These are phyloP conservation scores for Mirza zaza DNA, from an alignment of 2,113 vertebrate species.

Conservation along the genomic window DNA sequence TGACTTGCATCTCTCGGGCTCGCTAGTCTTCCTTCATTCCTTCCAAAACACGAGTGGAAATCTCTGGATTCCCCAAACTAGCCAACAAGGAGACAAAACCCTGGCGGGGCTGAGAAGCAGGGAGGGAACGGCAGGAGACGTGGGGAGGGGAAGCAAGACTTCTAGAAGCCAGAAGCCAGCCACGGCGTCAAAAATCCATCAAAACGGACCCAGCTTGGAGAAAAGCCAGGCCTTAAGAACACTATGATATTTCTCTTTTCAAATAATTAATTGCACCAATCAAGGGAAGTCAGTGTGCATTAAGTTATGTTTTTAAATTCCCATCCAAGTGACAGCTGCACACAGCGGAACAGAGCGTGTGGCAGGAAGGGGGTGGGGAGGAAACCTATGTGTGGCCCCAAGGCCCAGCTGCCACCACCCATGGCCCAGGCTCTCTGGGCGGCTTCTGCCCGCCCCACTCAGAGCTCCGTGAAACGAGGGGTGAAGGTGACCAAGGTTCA, in stretches of 20 bases:
- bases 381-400: accelerated
- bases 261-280: conserved; percentile 67
- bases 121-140: accelerated
- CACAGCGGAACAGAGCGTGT: accelerated
- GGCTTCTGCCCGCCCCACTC: background rate
- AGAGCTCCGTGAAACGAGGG: accelerated
- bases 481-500: background rate
- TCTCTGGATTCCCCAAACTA: background rate
- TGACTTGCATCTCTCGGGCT: background rate
- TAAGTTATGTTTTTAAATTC: conserved; percentile 57
- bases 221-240: conserved; percentile 21
- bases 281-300: conserved; percentile 52
- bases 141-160: background rate
- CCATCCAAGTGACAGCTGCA: background rate
- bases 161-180: conserved; percentile 24
- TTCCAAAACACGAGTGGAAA: background rate
- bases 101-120: background rate
- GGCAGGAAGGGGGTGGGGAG: background rate
- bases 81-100: background rate
- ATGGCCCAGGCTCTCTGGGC: background rate
- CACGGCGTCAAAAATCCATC: conserved; percentile 9
- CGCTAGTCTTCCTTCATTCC: background rate
- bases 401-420: accelerated
- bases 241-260: conserved; percentile 48
- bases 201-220: background rate